Evolutionary conservation across 2,888 invertebrate species (phyloP).

Genomic region (Coleophora flavipennella): DNA sequence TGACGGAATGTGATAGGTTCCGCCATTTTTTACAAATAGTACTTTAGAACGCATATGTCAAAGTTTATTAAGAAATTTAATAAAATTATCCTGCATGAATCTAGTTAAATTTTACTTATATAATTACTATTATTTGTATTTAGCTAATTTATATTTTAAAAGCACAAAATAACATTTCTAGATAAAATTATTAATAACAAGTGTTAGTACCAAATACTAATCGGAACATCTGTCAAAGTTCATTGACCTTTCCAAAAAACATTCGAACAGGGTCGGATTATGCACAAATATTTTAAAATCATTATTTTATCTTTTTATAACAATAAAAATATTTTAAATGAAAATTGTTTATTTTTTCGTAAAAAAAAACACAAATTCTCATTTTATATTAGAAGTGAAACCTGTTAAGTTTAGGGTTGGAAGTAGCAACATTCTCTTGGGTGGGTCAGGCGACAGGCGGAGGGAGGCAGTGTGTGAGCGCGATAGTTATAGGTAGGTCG

Average conservation of each 20-base stretch:
- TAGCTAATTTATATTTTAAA: too few species aligned
- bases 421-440: slow-evolving; percentile 52
- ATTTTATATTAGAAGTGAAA: not conserved
- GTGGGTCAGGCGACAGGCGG: slow-evolving; percentile 46
- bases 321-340: not conserved
- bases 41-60: too few species aligned
- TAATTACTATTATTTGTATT: not conserved
- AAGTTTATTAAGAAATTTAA: too few species aligned
- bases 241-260: slow-evolving; percentile 1
- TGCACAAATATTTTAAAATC: slow-evolving; percentile 18
- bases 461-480: slow-evolving; percentile 56
- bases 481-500: slow-evolving; percentile 67
- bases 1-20: slow-evolving; percentile 18
- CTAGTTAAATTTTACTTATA: not conserved
- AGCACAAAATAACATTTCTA: too few species aligned
- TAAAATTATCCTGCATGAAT: too few species aligned
- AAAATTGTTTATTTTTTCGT: slow-evolving; percentile 3
- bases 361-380: slow-evolving; percentile 1
- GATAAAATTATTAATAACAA: not conserved
- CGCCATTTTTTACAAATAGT: slow-evolving; percentile 18
- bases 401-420: not conserved
- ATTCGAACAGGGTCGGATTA: slow-evolving; percentile 24
- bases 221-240: slow-evolving; percentile 14
- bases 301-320: not conserved
- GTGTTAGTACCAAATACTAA: not conserved